Base-by-base conservation (phyloP, 2,797 vertebrate genomes). In the Dromococcyx pavoninus region DNA sequence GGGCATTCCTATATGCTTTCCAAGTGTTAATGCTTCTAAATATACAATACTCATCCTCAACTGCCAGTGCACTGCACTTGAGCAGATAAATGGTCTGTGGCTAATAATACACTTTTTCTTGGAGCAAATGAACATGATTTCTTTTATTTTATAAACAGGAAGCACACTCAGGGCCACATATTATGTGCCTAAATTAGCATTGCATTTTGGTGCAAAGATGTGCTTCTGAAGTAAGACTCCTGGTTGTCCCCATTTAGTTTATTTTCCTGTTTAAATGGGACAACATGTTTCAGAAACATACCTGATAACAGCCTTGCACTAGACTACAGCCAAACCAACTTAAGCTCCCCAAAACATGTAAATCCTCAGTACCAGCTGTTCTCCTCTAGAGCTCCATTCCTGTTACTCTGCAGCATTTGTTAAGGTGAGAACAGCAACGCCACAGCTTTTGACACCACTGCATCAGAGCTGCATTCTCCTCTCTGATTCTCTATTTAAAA, bases 21-120 rank as follows among this genome's bases (percentile, higher is more conserved):
- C 76, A 91, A 95, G 89, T 88, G 91, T 73, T 85, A 87, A 69
- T 64, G 82, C 86, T 88, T 93, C 87, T 88, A 83, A 88, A 91
- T 82, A 70, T 33, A 62, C 73, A 57, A 58, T 19, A 48, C 83
- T 91, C 75, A 69, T 82, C 58, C 33, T 72, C 76, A 32, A n/a
- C 48, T 93, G 70, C 66, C 73, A 75, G 58, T 44, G 62, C 58
- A 48, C 65, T 78, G 58, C 65, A 88, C 51, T 79, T 69, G 43
- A 89, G 50, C 48, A 86, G 76, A 88, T 87, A 93, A 94, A 78
- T 57, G 76, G 70, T 60, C 89, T 84, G 66, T 70, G 71, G 66
- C 67, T 94, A 70, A 72, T 75, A 93, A 81, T 10, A 54, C 23
- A 10, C n/a, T 62, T 84, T 77, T 91, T 44, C 60, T 73, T 67